Evolutionary conservation across 2,888 invertebrate species (phyloP), one percentile per base, ranked within the genome.

Genomic region (Escarpia spicata): DNA sequence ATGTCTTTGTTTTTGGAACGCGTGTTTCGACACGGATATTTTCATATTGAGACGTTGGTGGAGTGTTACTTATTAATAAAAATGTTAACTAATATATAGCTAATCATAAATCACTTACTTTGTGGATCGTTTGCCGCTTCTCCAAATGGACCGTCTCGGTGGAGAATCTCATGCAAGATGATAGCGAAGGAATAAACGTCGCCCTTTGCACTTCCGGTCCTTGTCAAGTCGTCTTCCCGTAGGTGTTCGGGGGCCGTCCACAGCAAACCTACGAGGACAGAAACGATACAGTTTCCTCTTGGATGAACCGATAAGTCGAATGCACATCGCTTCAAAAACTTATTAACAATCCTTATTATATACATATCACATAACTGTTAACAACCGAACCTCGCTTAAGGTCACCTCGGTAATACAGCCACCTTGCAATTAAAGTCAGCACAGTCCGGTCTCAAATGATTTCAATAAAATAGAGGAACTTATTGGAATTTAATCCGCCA

Each of bases 231-330:
- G 26, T 93, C 93, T 0, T 94, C 94, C 43, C 95, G 93, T 37
- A 95, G 92, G 26, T 95, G 93, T 92, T 96, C 96, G 9, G 96
- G 96, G 0, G 95, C 95, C 19, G 95, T 95, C 96, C 96, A 96
- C 37, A 96, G 92, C 90, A 94, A 44, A 60, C 93, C 95, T 95
- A 92, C 6, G 91, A 44, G 75, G 93, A 93, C 75, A 92, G 15
- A 89, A 31, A 91, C 43, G 19, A 37, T 31, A 91, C 4, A 0
- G 12, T 19, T 43, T 19, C 60, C 60, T 26, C 19, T 60, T 19
- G 19, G 19, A 15, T 60, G 60, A 60, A 12, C 19, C 12, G 19
- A 15, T 15, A 60, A 12, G 26, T 60, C 26, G 15, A 26, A 4
- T 4, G 19, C 19, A 4, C 15, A 31, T 31, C 15, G 3, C 15